A percentile compares a stretch with the other conserved stretches of the same genome.
Evolutionary conservation across 1,140 invertebrate genomes (phyloP).

Genomic region (Camponotus pennsylvanicus): DNA sequence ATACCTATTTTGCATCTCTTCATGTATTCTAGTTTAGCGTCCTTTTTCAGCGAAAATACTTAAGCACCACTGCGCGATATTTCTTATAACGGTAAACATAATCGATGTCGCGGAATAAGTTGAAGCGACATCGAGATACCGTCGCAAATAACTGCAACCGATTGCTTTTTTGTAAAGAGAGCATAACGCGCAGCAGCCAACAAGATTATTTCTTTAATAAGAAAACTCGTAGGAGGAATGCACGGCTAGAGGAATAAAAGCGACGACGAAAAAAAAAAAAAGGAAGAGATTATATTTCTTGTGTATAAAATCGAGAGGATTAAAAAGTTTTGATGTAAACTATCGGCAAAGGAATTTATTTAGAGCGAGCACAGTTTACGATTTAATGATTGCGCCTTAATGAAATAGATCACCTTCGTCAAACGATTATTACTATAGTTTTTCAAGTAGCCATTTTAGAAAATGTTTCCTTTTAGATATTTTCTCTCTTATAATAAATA

Average conservation of each 20-base stretch:
- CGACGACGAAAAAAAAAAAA: constrained; percentile 41
- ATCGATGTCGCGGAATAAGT: constrained; percentile 34
- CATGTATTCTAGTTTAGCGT: neutral
- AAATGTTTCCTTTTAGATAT: neutral
- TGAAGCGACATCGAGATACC: neutral
- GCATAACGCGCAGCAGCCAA: constrained; percentile 30
- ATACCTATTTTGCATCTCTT: neutral
- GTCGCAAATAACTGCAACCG: constrained; percentile 43
- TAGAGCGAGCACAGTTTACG: constrained; percentile 34
- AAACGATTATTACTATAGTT: constrained; percentile 15
- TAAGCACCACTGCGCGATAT: constrained; percentile 21
- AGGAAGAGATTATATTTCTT: constrained; percentile 6
- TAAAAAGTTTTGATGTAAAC: constrained; percentile 56
- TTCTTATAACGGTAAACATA: neutral
- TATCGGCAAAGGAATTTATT: constrained; percentile 51
- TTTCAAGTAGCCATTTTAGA: constrained; percentile 20
- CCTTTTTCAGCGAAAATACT: neutral
- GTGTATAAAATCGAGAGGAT: constrained; percentile 41
- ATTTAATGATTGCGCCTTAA: constrained; percentile 48
- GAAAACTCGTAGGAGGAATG: constrained; percentile 24
- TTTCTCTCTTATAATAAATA: neutral
- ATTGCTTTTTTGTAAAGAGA: neutral
- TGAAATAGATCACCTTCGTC: constrained; percentile 34
- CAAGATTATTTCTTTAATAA: constrained; percentile 57
- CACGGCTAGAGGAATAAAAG: neutral